A percentile compares a stretch with the other conserved stretches of the same genome.
Conservation (phyloP, 2,888 invertebrate genomes). For the Bombylius discolor region DNA sequence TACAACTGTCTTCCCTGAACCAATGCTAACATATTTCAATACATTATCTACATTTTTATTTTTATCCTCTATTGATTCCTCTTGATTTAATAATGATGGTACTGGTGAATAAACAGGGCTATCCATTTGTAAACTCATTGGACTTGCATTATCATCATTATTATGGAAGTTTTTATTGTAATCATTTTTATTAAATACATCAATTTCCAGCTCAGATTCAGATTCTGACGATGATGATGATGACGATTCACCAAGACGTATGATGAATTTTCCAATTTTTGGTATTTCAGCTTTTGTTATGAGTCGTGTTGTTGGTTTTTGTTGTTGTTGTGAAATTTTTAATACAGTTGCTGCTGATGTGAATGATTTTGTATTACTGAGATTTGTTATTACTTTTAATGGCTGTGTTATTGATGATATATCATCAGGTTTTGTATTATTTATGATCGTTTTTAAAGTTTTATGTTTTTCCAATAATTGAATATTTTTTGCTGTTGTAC, state of each 20-base stretch:
- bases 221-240: conserved; percentile 17
- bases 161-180: conserved; percentile 6
- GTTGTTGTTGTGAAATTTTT: background rate
- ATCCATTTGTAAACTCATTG: conserved; percentile 26
- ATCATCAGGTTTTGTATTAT: too few relatives aligned
- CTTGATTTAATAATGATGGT: background rate
- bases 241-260: conserved; percentile 17
- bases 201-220: conserved; percentile 17
- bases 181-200: background rate
- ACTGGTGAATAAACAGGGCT: conserved; percentile 12
- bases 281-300: conserved; percentile 24
- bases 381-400: too few relatives aligned
- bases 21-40: too few relatives aligned
- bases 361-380: too few relatives aligned
- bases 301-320: conserved; percentile 18
- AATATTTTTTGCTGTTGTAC: background rate
- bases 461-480: background rate
- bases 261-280: conserved; percentile 26
- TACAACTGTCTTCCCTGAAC: conserved; percentile 9
- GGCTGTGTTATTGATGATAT: too few relatives aligned
- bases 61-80: background rate
- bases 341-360: background rate
- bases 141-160: conserved; percentile 26
- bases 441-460: background rate
- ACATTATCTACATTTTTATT: background rate